Percentiles rank a stretch among this genome's conserved stretches.
phyloP scores from a whole-genome alignment of 2,797 vertebrate genomes.

The Mus minutoides region DNA sequence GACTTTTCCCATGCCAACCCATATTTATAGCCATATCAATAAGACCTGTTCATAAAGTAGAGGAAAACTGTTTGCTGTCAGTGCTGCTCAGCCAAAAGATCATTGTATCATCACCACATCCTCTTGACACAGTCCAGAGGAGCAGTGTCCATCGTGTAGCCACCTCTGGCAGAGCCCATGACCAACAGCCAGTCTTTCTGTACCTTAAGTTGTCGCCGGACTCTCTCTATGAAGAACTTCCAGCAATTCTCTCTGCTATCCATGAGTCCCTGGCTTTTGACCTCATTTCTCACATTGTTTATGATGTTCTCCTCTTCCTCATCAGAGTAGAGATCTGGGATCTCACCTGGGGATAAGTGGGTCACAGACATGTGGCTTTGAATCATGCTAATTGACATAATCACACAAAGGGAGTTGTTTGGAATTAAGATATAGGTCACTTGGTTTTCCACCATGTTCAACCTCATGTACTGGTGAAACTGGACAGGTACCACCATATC shows the following conservation, averaged over 20 bases:
- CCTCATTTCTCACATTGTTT: slow-evolving; percentile 91
- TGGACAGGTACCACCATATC: background rate
- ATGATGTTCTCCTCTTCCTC: slow-evolving; percentile 96
- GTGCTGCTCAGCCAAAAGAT: background rate
- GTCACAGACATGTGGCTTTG: background rate
- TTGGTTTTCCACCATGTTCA: background rate
- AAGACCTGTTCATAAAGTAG: background rate
- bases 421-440: background rate
- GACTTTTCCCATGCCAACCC: background rate
- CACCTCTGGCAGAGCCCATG: background rate
- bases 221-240: slow-evolving; percentile 96
- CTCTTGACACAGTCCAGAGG: background rate
- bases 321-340: slow-evolving; percentile 95
- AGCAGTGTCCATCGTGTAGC: background rate
- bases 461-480: background rate
- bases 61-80: background rate
- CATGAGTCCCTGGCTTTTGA: slow-evolving; percentile 90
- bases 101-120: fast-evolving
- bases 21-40: background rate
- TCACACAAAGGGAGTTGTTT: background rate
- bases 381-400: background rate
- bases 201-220: slow-evolving; percentile 95
- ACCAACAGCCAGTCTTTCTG: background rate
- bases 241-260: slow-evolving; percentile 95
- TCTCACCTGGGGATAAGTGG: slow-evolving; percentile 90